Percentiles rank a stretch among this genome's conserved stretches.
These are phyloP conservation scores for Benitochromis conjunctus DNA, from an alignment of 2,113 vertebrate genomes.

Conservation along the genomic window DNA sequence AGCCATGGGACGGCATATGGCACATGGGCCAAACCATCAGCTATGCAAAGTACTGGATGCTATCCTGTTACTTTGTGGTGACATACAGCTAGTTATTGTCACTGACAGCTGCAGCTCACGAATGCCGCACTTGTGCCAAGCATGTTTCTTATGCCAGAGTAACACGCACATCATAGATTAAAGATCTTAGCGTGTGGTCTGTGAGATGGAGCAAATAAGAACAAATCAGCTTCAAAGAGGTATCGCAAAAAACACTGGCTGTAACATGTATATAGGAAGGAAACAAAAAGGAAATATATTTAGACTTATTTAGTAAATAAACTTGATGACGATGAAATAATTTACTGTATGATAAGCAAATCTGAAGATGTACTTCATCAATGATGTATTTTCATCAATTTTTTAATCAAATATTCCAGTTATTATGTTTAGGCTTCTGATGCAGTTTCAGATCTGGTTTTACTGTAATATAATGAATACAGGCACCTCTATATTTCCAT, in stretches of 20 bases:
- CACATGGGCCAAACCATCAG: slow-evolving; percentile 27
- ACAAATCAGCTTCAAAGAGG: background rate
- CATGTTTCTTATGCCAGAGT: background rate
- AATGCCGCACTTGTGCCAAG: slow-evolving; percentile 22
- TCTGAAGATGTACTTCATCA: no score
- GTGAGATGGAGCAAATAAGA: background rate
- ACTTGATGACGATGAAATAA: background rate
- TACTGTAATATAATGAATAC: background rate
- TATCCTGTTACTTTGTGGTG: slow-evolving; percentile 40
- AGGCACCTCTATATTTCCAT: background rate
- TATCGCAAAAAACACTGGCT: background rate
- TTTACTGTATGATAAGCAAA: no score
- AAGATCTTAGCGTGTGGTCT: background rate
- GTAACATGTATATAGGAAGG: fast-evolving
- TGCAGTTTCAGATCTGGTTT: background rate
- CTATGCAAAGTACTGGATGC: background rate
- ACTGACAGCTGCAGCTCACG: slow-evolving; percentile 48
- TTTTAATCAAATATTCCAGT: background rate
- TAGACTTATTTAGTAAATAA: no score
- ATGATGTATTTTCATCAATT: no score
- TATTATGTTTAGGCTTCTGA: background rate
- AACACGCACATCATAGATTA: background rate
- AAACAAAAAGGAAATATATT: background rate
- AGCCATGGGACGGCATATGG: slow-evolving; percentile 50
- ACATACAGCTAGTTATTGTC: slow-evolving; percentile 20